Base-by-base conservation (phyloP, 2,113 vertebrate genomes). In the Columba janthina region DNA sequence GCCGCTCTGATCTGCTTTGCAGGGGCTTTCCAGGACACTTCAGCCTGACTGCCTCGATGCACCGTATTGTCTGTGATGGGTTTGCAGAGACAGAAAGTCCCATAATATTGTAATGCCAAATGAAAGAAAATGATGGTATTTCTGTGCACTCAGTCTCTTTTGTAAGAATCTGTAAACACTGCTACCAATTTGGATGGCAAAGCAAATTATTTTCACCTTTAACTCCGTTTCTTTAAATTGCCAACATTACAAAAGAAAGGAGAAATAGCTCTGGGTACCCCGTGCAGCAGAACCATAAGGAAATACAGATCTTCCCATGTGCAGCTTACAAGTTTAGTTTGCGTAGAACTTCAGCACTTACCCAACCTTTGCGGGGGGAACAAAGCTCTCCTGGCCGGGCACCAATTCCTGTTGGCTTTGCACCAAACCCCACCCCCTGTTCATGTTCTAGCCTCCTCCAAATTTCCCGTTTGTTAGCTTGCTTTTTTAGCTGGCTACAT, bases 51-150 rank as follows among this genome's bases (percentile, higher is more conserved):
- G 4, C 4, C 1, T 21, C 58, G 3, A 2, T 1, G 31, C 2
- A 5, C 32, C 8, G 2, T 3, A 17, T 0, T 8, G 12, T 15
- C 34, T 38, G 22, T 11, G 50, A 62, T 0, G 2, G 53, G 10
- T 74, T 36, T 22, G 8, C 36, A 80, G 42, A 29, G 20, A 83
- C 46, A 72, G 16, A 4, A 48, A 28, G 19, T 50, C 54, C 31
- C 25, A 3, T 19, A 22, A 19, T 31, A 40, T 2, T 32, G 7
- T 64, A 42, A 56, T 25, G 46, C 7, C 24, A 70, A 34, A 32
- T 17, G 10, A 75, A 72, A 38, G n/a, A 54, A 62, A 73, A 31
- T 3, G 1, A 31, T 11, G 22, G 19, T 29, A 7, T n/a, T 84
- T 67, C 26, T 65, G 40, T 53, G 54, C 44, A 7, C 19, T 61